Evolutionary conservation across 2,888 invertebrate species (phyloP), one percentile per base, ranked within the genome.

Genomic region (Eustalomyia histrio): DNA sequence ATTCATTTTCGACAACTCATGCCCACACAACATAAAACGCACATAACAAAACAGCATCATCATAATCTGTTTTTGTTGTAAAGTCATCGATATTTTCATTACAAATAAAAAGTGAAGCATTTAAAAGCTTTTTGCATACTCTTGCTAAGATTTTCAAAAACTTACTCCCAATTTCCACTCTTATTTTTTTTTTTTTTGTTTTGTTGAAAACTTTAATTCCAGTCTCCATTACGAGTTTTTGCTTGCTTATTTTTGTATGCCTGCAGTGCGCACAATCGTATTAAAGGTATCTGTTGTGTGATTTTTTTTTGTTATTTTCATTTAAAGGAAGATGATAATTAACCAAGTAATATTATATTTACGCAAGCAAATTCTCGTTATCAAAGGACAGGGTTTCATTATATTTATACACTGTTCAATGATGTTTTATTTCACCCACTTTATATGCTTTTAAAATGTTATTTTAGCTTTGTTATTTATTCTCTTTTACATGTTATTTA

Each of bases 341-440:
- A 71, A 75, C 74, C 63, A 78, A 78, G 81, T 67, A 65, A 65
- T 67, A 71, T 74, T 61, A 67, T 73, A 78, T 81, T 81, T 81
- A 81, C 81, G 81, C 81, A 81, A 81, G 81, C 78, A 81, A 78
- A 71, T 75, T 57, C 78, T 81, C 71, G 75, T 81, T 81, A 81
- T 71, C 81, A 81, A 81, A 81, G 81, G 81, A 81, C 81, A 78
- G 71, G 69, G 74, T 67, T 69, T 71, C 33, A 43, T 33, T n/a
- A 53, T 55, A n/a, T 29, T 50, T 65, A 14, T 55, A 24, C 52
- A 33, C 18, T 52, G 43, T 47, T 47, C 43, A 47, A 47, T 47
- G 43, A 47, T 47, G 43, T 7, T 47, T 29, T 47, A 47, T 47
- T 47, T 47, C n/a, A 47, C 24, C 29, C 29, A 39, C 52, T 72